These are phyloP conservation scores for Nesidiocoris tenuis DNA, from an alignment of 2,888 invertebrate species.

Conservation along the genomic window DNA sequence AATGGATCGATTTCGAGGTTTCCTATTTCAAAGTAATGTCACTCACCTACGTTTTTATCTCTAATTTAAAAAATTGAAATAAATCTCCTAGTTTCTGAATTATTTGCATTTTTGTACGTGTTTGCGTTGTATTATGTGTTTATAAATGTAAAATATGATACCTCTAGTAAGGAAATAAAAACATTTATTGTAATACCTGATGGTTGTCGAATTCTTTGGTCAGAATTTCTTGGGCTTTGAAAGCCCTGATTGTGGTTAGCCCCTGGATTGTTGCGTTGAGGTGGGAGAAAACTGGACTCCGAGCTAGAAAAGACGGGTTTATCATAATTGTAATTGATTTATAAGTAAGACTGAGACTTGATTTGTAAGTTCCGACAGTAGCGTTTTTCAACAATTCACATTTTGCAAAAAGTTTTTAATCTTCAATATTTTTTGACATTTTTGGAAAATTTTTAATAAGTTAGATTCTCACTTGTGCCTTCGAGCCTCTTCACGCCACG, in stretches of 20 bases:
- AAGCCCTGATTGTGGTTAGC: constrained; percentile 85
- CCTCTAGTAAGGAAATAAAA: no score
- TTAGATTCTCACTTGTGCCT: constrained; percentile 55
- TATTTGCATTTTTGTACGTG: no score
- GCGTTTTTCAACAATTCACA: not conserved
- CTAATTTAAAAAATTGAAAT: no score
- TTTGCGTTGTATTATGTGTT: no score
- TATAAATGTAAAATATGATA: no score
- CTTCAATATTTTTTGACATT: no score
- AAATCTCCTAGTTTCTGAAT: no score
- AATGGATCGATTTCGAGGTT: no score
- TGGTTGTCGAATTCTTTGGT: constrained; percentile 76
- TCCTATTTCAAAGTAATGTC: no score
- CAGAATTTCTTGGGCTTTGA: constrained; percentile 75
- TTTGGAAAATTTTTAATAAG: not conserved
- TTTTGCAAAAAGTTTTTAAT: no score
- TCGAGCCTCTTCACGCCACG: constrained; percentile 78
- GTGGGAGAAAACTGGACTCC: constrained; percentile 92
- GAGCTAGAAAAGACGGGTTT: constrained; percentile 60
- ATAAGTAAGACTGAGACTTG: not conserved
- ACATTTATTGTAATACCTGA: no score
- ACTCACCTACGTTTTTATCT: no score
- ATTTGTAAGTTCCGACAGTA: not conserved
- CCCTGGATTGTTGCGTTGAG: constrained; percentile 86
- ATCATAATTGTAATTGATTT: not conserved